Evolutionary conservation across 2,797 vertebrate genomes (phyloP), one percentile per base, ranked within the genome.

Genomic region (Lepus townsendii): DNA sequence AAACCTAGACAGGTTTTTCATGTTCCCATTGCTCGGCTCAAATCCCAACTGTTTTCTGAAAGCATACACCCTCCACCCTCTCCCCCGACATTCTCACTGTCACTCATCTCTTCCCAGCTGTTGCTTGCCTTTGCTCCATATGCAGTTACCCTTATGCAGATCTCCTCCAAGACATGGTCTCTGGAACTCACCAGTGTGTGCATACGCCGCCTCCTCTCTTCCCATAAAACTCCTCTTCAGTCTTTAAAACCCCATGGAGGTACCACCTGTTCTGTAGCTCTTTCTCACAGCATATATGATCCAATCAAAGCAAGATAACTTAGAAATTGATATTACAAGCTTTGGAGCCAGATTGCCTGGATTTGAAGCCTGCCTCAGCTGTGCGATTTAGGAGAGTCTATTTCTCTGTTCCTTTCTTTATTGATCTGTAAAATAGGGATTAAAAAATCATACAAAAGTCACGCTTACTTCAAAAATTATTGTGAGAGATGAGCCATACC

Each of bases 391-490:
- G 35, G 27, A 88, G 47, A 57, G 13, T 60, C 16, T 62, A 83
- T 47, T 63, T 95, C 52, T 78, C 16, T 68, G 7, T 24, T 80
- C 10, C 62, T 83, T 83, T 14, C 13, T 92, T 94, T 24, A 88
- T n/a, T 57, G 22, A 60, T 65, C 20, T 71, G 0, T 84, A 76
- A 60, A 85, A 57, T 72, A 3, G 5, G 26, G 26, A 69, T 80
- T 75, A 30, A 60, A 47, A 47, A 47, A 47, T 9, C 42, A 47
- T 47, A 47, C 42, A 90, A 75, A 83, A 32, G 26, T 72, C 62
- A 9, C 73, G 27, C 35, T 9, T 5, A 17, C 5, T 24, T 85
- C 22, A 79, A 4, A 57, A 24, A 32, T 47, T 66, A 63, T 66
- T 65, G 62, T 22, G 62, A 72, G 10, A 65, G 76, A 57, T 73